Percentiles rank a stretch among this genome's conserved stretches.
Conservation (phyloP, 2,888 invertebrate species). For the Alsophila aescularia region DNA sequence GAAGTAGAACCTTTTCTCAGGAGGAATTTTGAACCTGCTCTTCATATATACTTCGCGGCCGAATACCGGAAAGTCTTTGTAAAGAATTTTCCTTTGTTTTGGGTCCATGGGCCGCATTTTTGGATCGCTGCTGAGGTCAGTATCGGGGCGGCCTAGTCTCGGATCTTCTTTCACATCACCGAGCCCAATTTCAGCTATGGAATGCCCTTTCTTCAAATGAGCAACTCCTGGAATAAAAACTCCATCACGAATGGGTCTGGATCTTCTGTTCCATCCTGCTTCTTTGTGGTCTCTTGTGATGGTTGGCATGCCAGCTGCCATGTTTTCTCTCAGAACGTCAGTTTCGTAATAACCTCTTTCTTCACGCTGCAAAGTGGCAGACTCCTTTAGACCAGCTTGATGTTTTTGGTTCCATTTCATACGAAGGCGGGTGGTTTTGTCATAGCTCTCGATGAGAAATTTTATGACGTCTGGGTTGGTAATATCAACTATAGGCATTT, state of each 20-base stretch:
- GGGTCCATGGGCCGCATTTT: conserved; percentile 54
- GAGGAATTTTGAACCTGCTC: conserved; percentile 43
- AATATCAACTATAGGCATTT: conserved; percentile 56
- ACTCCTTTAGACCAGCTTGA: conserved; percentile 43
- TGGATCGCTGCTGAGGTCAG: conserved; percentile 47
- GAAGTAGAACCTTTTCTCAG: conserved; percentile 58
- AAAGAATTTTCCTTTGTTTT: conserved; percentile 46
- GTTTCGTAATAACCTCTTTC: conserved; percentile 49
- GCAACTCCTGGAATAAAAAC: conserved; percentile 39
- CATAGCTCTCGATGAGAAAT: conserved; percentile 57
- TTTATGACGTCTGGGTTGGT: conserved; percentile 55
- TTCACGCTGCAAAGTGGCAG: conserved; percentile 48
- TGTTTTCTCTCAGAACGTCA: conserved; percentile 37
- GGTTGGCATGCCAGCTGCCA: conserved; percentile 43
- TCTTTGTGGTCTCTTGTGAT: conserved; percentile 46
- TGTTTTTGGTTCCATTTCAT: conserved; percentile 52
- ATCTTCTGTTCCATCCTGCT: conserved; percentile 43
- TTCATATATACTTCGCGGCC: conserved; percentile 55
- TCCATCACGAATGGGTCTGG: conserved; percentile 45
- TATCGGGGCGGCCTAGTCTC: conserved; percentile 49
- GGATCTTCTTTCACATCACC: conserved; percentile 55
- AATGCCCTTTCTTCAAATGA: conserved; percentile 49
- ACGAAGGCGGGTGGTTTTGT: conserved; percentile 54
- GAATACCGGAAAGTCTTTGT: conserved; percentile 51
- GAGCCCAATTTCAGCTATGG: conserved; percentile 52